Evolutionary conservation across 2,888 invertebrate genomes (phyloP), one percentile per base, ranked within the genome.

Genomic region (Tachina fera): DNA sequence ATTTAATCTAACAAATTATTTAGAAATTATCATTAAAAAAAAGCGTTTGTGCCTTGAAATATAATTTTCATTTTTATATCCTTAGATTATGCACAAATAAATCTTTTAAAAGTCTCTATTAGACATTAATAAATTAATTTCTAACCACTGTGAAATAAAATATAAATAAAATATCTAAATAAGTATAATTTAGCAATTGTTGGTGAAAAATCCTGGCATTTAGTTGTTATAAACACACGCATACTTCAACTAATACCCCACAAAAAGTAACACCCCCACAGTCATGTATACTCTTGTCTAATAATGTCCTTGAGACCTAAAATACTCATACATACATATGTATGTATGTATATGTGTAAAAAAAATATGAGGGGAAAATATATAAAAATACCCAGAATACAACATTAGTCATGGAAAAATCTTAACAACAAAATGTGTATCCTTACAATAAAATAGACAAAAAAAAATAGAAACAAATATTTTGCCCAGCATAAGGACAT

Each of bases 261-360:
- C 11, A 58, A 16, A 16, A n/a, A 47, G 14, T 22, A 1, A 58
- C 39, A 31, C 49, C 13, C 9, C 39, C 31, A 61, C 47, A 51
- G 9, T 22, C 51, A 39, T 9, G 5, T 14, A 51, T 16, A 77
- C 22, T 22, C 19, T 56, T 60, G 14, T 22, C 49, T 68, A 49
- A 51, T 51, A 60, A 60, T 68, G 68, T 77, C 77, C 77, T 77
- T 77, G 68, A 77, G 60, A 77, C 49, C 68, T 49, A 3, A 31
- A 77, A 45, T 39, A 47, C 56, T 3, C 9, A 67, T 43, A 14
- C 13, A 43, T n/a, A n/a, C 8, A 45, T 45, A 22, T 11, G 9
- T 3, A n/a, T 53, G 53, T 16, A 10, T 16, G n/a, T 51, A 1
- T 51, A 9, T 51, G 16, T 51, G 51, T 47, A 16, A 5, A 22